These are phyloP conservation scores for Gallinago stenura DNA, from an alignment of 2,797 vertebrate genomes.

Conservation along the genomic window DNA sequence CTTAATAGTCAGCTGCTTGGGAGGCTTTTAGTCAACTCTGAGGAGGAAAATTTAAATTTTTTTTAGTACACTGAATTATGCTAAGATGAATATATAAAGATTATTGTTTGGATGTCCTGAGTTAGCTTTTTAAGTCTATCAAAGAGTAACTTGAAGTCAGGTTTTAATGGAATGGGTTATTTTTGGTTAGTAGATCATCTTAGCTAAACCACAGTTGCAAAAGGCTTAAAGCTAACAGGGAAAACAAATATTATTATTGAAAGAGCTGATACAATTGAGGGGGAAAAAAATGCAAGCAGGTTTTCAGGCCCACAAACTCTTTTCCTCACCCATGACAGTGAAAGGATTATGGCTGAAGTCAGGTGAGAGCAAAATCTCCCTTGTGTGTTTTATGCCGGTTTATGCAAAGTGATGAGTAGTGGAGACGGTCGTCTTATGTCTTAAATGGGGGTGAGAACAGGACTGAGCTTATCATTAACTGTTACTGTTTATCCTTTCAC, in stretches of 20 bases:
- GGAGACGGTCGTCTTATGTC: not conserved
- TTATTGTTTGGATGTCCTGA: not conserved
- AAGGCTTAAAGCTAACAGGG: not conserved
- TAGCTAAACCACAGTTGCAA: not conserved
- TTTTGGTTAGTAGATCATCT: not conserved
- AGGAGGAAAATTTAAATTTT: not conserved
- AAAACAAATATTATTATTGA: not conserved
- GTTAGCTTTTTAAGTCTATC: not conserved
- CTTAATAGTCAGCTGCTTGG: not conserved
- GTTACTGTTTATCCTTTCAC: not conserved
- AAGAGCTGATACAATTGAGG: not conserved
- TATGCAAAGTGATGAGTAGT: not conserved
- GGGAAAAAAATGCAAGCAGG: not conserved
- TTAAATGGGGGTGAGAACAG: not conserved
- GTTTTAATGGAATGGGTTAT: not conserved
- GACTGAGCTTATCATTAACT: not conserved
- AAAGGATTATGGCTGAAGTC: not conserved
- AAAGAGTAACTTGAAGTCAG: not conserved
- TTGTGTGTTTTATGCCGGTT: not conserved
- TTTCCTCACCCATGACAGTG: not conserved
- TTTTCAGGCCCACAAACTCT: not conserved
- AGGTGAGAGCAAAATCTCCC: not conserved
- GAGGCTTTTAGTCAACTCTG: not conserved
- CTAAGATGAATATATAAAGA: not conserved
- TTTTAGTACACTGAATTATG: not conserved